Base-by-base conservation (phyloP, 2,888 invertebrate species). In the Timema podura region DNA sequence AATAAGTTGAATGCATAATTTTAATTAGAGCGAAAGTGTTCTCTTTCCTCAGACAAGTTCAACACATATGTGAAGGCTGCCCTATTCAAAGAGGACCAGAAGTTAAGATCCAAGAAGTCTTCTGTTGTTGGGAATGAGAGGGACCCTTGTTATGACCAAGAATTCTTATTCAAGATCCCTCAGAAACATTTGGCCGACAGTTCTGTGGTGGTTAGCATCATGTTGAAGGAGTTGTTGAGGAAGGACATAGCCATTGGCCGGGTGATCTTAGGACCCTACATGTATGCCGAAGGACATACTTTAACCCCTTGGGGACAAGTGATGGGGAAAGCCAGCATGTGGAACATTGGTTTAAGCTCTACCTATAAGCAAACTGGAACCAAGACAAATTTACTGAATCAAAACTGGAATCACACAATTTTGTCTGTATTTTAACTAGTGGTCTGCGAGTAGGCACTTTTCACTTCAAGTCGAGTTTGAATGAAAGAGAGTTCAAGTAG, bases 231-330 rank as follows among this genome's bases (percentile, higher is more conserved):
- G 11, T 71, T 74, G 47, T 70, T 77, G 46, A 76, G 75, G 46
- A 76, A 75, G 9, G 77, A 78, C 70, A 73, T 74, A 49, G 73
- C 76, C 15, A 65, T 79, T 10, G 79, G 79, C 0, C 73, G 79
- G 48, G 73, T 77, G 6, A 75, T 76, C 30, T 74, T 78, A 9
- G 79, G 79, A 7, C 79, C 79, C 0, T 76, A 75, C 65, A 75
- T 76, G 8, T 77, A 76, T 61, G 73, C 75, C 9, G 74, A 74
- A 44, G 76, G 75, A 1, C 74, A 76, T 8, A 74, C 74, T 47
- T 70, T 75, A 15, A 79, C 79, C 0, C 78, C 78, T 16, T 79
- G 79, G 79, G 79, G 79, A 0, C 74, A 74, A 59, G 76, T 74
- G 8, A 68, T 78, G 61, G 30, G 3, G 30, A 30, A 30, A 30